Conservation (phyloP, 2,797 vertebrate genomes). For the Amniataba percoides region DNA sequence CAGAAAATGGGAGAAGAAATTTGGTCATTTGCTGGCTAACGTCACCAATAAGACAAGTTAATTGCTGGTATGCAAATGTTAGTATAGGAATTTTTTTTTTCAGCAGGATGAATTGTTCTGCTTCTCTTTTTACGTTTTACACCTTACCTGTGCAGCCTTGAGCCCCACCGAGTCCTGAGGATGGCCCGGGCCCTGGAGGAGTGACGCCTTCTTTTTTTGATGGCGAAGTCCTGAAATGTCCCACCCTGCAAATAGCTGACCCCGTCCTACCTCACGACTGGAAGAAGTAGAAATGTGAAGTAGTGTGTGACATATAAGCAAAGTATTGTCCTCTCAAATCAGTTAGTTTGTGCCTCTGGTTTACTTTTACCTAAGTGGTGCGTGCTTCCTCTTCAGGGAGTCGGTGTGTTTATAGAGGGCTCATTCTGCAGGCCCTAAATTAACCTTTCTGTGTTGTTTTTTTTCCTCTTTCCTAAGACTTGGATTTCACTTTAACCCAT, state of each 20-base stretch:
- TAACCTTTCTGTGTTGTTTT: constrained; percentile 51
- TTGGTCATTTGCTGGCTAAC: constrained; percentile 18
- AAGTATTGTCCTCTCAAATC: constrained; percentile 54
- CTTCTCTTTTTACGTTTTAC: constrained; percentile 1
- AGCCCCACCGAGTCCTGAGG: neutral
- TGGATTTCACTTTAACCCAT: constrained; percentile 52
- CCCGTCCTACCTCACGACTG: constrained; percentile 38
- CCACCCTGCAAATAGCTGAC: constrained; percentile 48
- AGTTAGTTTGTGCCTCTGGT: constrained; percentile 55
- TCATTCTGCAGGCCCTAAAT: constrained; percentile 53
- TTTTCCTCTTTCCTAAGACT: constrained; percentile 19
- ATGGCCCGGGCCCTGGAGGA: constrained; percentile 12
- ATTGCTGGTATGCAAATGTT: neutral
- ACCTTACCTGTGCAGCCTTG: constrained; percentile 18
- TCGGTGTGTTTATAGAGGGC: constrained; percentile 62
- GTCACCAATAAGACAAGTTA: constrained; percentile 5
- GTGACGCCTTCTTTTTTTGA: constrained; percentile 36
- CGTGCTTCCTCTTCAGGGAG: constrained; percentile 60
- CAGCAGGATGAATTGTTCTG: constrained; percentile 9
- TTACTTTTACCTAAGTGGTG: constrained; percentile 55
- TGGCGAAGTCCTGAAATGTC: constrained; percentile 30
- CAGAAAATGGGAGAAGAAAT: constrained; percentile 22
- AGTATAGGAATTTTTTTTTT: neutral
- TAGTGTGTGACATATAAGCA: constrained; percentile 50
- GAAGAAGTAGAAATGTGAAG: constrained; percentile 28